Conservation (phyloP, 2,113 vertebrate genomes). For the Trinectes maculatus region DNA sequence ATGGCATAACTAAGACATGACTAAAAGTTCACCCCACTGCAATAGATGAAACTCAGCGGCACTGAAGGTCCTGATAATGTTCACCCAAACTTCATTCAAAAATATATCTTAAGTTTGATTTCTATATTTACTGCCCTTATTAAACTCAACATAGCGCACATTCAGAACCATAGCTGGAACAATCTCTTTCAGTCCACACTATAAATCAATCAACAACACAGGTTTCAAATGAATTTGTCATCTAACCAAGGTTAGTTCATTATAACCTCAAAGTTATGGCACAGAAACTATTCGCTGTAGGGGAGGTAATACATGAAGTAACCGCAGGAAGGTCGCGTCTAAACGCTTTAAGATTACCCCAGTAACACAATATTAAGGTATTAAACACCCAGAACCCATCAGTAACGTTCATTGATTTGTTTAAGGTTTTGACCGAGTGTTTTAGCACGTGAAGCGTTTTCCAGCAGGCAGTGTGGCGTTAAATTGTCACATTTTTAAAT, state of each 20-base stretch:
- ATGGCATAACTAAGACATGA: conserved; percentile 3
- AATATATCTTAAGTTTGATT: neutral
- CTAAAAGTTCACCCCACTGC: neutral
- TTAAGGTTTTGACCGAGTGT: rapidly evolving
- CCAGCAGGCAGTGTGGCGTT: neutral
- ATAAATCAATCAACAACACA: no score
- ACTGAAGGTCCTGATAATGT: no score
- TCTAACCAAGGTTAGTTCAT: neutral
- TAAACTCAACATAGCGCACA: neutral
- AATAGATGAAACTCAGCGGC: neutral
- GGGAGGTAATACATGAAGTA: neutral
- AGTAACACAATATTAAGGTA: rapidly evolving
- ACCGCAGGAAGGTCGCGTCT: neutral
- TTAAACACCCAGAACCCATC: neutral
- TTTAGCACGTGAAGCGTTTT: rapidly evolving
- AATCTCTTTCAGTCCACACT: no score
- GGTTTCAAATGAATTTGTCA: neutral
- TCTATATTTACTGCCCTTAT: neutral
- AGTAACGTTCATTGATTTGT: neutral
- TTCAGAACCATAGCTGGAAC: no score
- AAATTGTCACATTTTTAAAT: neutral
- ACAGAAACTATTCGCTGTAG: no score
- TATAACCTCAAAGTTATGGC: neutral
- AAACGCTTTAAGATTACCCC: neutral
- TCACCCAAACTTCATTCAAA: conserved; percentile 27